A percentile compares a stretch with the other conserved stretches of the same genome.
phyloP scores from a whole-genome alignment of 2,797 vertebrate species.

The Peromyscus eremicus region DNA sequence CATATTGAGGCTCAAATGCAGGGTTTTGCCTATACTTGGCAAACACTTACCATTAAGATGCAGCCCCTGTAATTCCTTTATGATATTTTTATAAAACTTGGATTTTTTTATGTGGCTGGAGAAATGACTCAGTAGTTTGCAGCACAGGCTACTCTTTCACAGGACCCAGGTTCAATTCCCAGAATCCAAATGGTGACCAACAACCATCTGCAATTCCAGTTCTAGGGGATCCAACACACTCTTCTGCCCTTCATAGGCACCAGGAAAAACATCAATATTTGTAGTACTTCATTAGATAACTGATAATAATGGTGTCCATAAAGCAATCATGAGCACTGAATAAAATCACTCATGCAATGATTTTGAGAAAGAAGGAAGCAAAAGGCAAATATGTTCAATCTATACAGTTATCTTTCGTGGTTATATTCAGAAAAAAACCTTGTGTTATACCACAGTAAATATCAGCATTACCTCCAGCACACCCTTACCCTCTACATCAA shows the following conservation, averaged over 20 bases:
- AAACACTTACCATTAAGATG: background rate
- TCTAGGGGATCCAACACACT: background rate
- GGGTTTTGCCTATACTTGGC: background rate
- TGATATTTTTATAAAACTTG: background rate
- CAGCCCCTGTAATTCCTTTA: background rate
- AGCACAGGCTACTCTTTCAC: no score
- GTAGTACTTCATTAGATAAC: no score
- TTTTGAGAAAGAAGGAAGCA: background rate
- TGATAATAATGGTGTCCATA: no score
- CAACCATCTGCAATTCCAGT: background rate
- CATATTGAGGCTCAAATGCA: background rate
- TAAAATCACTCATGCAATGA: background rate
- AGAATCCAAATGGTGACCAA: background rate
- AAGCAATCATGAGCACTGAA: background rate
- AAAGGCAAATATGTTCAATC: background rate
- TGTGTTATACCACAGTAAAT: background rate
- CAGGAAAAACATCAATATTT: background rate
- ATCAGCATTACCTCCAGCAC: rapidly evolving
- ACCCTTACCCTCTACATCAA: background rate
- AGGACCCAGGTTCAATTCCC: no score
- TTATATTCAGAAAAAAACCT: background rate
- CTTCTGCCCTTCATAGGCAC: background rate
- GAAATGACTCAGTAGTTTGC: background rate
- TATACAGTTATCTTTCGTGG: background rate
- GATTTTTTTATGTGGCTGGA: background rate